These are phyloP conservation scores for Drosophila varians DNA, from an alignment of 1,140 invertebrate species.

Conservation along the genomic window DNA sequence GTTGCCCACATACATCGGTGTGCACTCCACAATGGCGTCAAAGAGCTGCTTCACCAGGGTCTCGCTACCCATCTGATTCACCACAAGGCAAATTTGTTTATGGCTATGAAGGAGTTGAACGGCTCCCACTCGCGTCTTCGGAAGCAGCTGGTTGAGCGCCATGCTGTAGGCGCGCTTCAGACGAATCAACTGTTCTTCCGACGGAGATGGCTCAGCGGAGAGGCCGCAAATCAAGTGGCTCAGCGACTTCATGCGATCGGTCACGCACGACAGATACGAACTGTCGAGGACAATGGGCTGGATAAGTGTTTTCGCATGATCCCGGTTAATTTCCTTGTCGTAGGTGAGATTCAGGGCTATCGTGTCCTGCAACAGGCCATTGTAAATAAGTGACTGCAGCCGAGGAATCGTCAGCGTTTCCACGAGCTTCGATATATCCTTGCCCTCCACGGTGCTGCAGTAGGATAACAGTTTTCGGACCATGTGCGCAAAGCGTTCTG, in stretches of 20 bases:
- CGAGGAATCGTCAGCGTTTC: slow-evolving; percentile 36
- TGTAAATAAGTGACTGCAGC: slow-evolving; percentile 45
- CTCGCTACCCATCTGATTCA: slow-evolving; percentile 52
- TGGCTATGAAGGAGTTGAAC: slow-evolving; percentile 17
- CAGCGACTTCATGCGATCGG: slow-evolving; percentile 10
- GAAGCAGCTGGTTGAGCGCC: slow-evolving; percentile 25
- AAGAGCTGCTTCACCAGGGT: slow-evolving; percentile 39
- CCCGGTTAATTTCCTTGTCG: neutral
- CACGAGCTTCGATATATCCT: neutral
- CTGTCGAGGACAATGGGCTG: slow-evolving; percentile 46
- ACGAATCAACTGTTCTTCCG: slow-evolving; percentile 4
- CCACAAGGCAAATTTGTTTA: slow-evolving; percentile 34
- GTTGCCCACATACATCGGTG: slow-evolving; percentile 24
- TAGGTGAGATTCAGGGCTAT: slow-evolving; percentile 3
- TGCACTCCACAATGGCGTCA: slow-evolving; percentile 51
- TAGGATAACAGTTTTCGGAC: slow-evolving; percentile 7
- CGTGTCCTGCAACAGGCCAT: slow-evolving; percentile 36
- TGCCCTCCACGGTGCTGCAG: slow-evolving; percentile 4
- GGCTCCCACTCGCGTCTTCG: neutral
- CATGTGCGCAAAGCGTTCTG: neutral
- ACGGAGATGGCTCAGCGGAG: neutral
- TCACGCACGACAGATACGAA: slow-evolving; percentile 18
- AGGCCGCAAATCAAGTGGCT: neutral
- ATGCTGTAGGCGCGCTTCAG: slow-evolving; percentile 33
- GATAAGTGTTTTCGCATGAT: neutral